A percentile compares a stretch with the other conserved stretches of the same genome.
phyloP scores from a whole-genome alignment of 2,113 vertebrate species.

The Menidia beryllina region DNA sequence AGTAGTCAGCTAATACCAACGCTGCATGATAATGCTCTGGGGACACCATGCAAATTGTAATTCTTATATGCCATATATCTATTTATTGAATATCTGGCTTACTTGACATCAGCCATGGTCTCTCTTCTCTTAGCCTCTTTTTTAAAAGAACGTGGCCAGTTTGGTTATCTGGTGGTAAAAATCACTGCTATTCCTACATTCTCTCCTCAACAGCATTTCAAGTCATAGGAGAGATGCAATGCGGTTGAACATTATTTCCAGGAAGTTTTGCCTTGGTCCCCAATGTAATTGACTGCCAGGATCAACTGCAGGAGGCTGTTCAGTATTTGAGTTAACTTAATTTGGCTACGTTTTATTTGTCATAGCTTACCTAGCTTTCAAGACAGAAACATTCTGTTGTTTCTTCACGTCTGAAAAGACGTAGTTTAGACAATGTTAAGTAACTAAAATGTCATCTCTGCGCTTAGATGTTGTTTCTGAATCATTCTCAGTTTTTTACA shows the following conservation, averaged over 20 bases:
- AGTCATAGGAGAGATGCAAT: slow-evolving; percentile 36
- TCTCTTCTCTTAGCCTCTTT: background rate
- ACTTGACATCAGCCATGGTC: background rate
- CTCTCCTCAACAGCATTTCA: slow-evolving; percentile 27
- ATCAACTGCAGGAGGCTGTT: background rate
- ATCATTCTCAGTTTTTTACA: too few relatives aligned
- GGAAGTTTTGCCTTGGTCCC: slow-evolving; percentile 26
- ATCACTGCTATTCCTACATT: slow-evolving; percentile 31
- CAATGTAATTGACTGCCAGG: slow-evolving; percentile 23
- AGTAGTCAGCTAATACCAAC: background rate
- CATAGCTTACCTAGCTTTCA: background rate
- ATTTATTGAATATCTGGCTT: background rate
- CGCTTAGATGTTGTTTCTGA: too few relatives aligned
- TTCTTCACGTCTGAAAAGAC: too few relatives aligned
- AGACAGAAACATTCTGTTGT: too few relatives aligned
- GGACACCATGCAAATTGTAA: background rate
- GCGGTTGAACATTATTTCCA: slow-evolving; percentile 26
- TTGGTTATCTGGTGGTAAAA: slow-evolving; percentile 12
- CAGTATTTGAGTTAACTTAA: background rate
- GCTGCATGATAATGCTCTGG: slow-evolving; percentile 25
- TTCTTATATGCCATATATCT: background rate
- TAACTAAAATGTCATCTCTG: too few relatives aligned
- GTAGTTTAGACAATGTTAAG: too few relatives aligned
- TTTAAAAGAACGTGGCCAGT: slow-evolving; percentile 11
- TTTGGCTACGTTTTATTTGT: background rate